A percentile compares a stretch with the other conserved stretches of the same genome.
phyloP scores from a whole-genome alignment of 2,113 vertebrate genomes.

The Butorides virescens region DNA sequence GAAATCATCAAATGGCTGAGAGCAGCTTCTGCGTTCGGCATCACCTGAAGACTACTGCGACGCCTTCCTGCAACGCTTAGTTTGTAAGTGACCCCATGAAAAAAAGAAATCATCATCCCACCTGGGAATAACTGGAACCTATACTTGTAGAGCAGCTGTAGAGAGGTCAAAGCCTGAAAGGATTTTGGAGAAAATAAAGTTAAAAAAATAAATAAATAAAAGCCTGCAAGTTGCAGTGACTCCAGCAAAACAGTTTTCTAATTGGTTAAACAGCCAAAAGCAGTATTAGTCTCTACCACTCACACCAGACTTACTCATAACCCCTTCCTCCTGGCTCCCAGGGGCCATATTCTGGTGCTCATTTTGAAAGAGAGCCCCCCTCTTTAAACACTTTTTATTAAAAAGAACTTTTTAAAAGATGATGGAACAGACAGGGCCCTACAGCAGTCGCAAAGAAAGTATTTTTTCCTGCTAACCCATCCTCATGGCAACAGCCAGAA shows the following conservation, averaged over 20 bases:
- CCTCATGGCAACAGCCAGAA: constrained; percentile 63
- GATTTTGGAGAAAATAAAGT: not conserved
- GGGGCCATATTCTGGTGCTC: not conserved
- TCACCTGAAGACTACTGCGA: not conserved
- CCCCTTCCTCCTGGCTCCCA: not conserved
- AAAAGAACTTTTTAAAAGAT: not conserved
- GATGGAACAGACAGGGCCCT: not conserved
- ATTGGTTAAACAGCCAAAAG: not conserved
- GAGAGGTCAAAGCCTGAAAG: not conserved
- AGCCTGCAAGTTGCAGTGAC: not conserved
- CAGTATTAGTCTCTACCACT: not conserved
- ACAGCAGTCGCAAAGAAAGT: not conserved
- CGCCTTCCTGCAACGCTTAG: not conserved
- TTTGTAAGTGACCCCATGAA: not conserved
- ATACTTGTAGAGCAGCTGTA: not conserved
- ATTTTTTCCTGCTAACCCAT: constrained; percentile 43
- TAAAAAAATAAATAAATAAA: not conserved
- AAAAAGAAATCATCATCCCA: not conserved
- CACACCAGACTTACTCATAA: not conserved
- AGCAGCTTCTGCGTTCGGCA: not conserved
- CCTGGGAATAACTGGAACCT: not conserved
- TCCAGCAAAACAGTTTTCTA: not conserved
- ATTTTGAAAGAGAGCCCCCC: not conserved
- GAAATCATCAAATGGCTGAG: not conserved
- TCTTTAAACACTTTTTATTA: not conserved